A percentile compares a stretch with the other conserved stretches of the same genome.
These are phyloP conservation scores for Miltochrista miniata DNA, from an alignment of 2,888 invertebrate species.

Conservation along the genomic window DNA sequence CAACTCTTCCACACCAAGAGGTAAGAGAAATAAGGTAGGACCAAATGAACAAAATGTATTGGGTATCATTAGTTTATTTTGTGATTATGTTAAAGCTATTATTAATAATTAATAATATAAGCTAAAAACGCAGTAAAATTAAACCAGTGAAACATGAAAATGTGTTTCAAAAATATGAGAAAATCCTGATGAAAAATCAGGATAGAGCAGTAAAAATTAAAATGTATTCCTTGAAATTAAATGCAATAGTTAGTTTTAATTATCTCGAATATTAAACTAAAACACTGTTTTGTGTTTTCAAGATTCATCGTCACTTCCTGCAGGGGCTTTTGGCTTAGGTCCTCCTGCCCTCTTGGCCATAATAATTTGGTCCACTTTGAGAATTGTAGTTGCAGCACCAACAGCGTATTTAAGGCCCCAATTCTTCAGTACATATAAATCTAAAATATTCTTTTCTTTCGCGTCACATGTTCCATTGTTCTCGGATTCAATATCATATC, in stretches of 20 bases:
- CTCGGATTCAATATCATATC: slow-evolving; percentile 94
- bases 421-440: slow-evolving; percentile 92
- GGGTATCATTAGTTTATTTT: no score
- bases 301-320: slow-evolving; percentile 89
- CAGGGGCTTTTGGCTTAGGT: slow-evolving; percentile 90
- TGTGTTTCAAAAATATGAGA: no score
- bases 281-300: slow-evolving; percentile 53
- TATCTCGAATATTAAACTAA: slow-evolving; percentile 29
- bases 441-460: slow-evolving; percentile 89
- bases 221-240: slow-evolving; percentile 19
- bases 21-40: no score
- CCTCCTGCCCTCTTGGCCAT: slow-evolving; percentile 99
- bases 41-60: no score
- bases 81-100: no score
- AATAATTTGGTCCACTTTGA: slow-evolving; percentile 98
- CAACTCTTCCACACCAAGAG: no score
- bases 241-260: slow-evolving; percentile 5
- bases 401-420: slow-evolving; percentile 99
- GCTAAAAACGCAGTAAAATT: no score
- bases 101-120: no score
- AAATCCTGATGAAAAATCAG: no score
- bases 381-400: slow-evolving; percentile 94
- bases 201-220: neutral
- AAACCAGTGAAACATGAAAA: no score
- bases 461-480: slow-evolving; percentile 89